Evolutionary conservation across 2,888 invertebrate species (phyloP).

Genomic region (Phortica okadai): DNA sequence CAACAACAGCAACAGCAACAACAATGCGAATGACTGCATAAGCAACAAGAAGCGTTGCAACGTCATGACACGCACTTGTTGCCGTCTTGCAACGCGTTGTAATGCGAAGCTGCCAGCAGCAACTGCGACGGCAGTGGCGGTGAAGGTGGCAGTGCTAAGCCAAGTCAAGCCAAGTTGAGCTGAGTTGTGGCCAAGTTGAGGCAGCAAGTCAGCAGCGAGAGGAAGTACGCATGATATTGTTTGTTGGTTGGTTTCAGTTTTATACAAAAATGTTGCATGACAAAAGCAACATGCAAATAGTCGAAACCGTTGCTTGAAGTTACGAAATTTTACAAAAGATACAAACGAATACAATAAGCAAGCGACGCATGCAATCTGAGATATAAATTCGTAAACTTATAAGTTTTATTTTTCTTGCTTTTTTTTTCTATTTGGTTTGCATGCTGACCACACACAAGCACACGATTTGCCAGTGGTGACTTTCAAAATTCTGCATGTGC

Average conservation of each 20-base stretch:
- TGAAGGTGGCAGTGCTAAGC: neutral
- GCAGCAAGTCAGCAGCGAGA: neutral
- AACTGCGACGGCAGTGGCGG: no score
- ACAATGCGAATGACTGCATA: neutral
- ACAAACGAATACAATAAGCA: neutral
- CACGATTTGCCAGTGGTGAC: neutral
- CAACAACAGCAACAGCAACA: neutral
- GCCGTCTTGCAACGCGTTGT: neutral
- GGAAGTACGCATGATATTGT: neutral
- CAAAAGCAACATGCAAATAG: neutral
- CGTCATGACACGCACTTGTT: constrained; percentile 4
- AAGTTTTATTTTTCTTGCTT: neutral
- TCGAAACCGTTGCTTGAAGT: neutral
- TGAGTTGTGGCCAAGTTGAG: neutral
- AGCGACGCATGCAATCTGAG: constrained; percentile 7
- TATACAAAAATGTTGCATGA: neutral
- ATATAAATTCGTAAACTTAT: neutral
- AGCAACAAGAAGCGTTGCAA: neutral
- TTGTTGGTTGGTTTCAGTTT: no score
- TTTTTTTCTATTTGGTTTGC: neutral
- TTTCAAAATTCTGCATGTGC: constrained; percentile 35
- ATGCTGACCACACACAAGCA: neutral
- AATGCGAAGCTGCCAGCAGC: neutral
- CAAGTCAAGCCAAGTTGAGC: neutral
- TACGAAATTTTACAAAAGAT: neutral